Percentiles rank a stretch among this genome's conserved stretches.
Evolutionary conservation across 2,888 invertebrate species (phyloP).

Genomic region (Caenorhabditis sinica): DNA sequence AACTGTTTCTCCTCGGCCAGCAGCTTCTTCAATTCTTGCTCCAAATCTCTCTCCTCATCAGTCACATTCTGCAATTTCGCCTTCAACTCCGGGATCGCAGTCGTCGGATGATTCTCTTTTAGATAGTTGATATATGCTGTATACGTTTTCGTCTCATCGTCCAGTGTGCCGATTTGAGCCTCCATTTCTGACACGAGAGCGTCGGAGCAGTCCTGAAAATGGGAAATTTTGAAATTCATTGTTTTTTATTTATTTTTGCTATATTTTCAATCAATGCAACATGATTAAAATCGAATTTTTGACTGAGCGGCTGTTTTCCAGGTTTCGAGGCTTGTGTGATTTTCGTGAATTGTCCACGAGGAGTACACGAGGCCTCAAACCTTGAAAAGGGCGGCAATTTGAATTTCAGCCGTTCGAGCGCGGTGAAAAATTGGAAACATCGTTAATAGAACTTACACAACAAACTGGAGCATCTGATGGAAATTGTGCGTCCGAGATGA

Average conservation of each 20-base stretch:
- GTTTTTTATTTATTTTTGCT: no score
- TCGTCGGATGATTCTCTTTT: slow-evolving; percentile 60
- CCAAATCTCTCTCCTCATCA: slow-evolving; percentile 54
- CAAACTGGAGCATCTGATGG: slow-evolving; percentile 81
- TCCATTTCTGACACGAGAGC: slow-evolving; percentile 76
- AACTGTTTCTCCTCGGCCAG: slow-evolving; percentile 48
- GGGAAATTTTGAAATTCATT: no score
- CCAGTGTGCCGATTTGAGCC: slow-evolving; percentile 74
- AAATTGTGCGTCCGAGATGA: slow-evolving; percentile 74
- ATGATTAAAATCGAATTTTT: no score
- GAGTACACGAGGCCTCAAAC: no score
- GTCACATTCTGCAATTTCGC: slow-evolving; percentile 68
- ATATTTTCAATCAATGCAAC: no score
- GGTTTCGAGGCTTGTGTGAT: no score
- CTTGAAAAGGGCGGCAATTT: no score
- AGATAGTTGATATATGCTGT: slow-evolving; percentile 73
- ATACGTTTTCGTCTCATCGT: slow-evolving; percentile 76
- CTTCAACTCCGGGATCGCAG: slow-evolving; percentile 67
- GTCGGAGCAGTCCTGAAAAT: slow-evolving; percentile 78
- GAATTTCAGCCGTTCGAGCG: no score
- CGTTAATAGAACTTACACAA: slow-evolving; percentile 65
- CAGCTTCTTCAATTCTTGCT: slow-evolving; percentile 53
- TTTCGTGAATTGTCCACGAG: no score
- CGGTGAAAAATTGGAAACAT: slow-evolving; percentile 5
- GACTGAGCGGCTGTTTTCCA: no score